Base-by-base conservation (phyloP, 2,888 invertebrate species). In the Drosophila barbarae region DNA sequence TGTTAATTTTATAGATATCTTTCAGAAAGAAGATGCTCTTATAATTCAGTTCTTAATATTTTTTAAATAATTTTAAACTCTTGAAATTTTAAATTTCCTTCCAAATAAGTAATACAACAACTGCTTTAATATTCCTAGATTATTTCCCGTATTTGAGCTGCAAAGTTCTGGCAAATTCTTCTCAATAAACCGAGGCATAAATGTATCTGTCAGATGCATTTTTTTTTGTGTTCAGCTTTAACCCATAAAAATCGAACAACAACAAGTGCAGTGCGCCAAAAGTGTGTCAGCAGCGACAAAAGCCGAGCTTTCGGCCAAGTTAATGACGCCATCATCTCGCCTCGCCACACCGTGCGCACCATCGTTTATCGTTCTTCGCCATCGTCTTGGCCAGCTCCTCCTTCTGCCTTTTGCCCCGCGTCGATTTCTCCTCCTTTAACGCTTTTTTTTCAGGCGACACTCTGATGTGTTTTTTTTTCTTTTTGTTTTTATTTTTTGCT, bases 251-350 rank as follows among this genome's bases (percentile, higher is more conserved):
- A 60, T 38, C 59, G 38, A 58, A 57, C 54, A 54, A 56, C 65
- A 35, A 36, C 36, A 38, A 55, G 56, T 58, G 77, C 82, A 73
- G 70, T 76, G 63, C n/a, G 56, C 52, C 55, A 66, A 67, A 77
- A 77, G 70, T 81, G 82, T 77, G 77, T 82, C 77, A 63, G 53
- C 77, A 50, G 53, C 34, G 50, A 60, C 68, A 46, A 59, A 49
- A 51, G 44, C 15, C 30, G 9, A 30, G 55, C 46, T 66, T 56
- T 44, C 39, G 64, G 47, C 69, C 58, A 52, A 60, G 79, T 59
- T 77, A 81, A 77, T 77, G 77, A 77, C 77, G 77, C 77, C 77
- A 77, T 77, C 77, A 60, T 35, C 69, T 60, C 52, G 58, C 50
- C 28, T 7, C 35, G 49, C 51, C 69, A 56, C 38, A 53, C 41